Conservation (phyloP, 2,888 invertebrate genomes). For the Latrodectus hesperus region DNA sequence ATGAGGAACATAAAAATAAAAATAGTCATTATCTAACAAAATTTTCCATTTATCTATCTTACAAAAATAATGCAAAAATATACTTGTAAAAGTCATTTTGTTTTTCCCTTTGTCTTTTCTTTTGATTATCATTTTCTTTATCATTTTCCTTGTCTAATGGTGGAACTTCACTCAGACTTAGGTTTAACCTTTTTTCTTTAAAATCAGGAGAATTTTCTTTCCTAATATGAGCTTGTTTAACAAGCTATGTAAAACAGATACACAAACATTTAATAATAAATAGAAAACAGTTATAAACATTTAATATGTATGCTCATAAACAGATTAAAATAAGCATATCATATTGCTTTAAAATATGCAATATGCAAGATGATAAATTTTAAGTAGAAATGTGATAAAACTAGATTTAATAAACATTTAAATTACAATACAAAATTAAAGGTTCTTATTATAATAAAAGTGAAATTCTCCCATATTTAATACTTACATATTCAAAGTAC, state of each 20-base stretch:
- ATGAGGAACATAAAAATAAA: too few species aligned
- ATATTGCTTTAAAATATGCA: too few species aligned
- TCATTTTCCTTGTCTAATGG: constrained; percentile 67
- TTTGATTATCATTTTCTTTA: constrained; percentile 73
- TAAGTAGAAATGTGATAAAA: too few species aligned
- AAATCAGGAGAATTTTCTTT: constrained; percentile 97
- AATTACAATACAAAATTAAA: too few species aligned
- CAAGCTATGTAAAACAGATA: constrained; percentile 77
- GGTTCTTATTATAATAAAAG: too few species aligned
- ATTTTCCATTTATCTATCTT: not conserved
- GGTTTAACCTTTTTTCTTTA: constrained; percentile 94
- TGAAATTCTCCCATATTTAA: too few species aligned
- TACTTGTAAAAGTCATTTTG: constrained; percentile 30
- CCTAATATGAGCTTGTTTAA: constrained; percentile 91
- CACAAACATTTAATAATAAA: constrained; percentile 19
- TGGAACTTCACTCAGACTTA: constrained; percentile 81
- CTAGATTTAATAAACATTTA: too few species aligned
- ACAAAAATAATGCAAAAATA: not conserved
- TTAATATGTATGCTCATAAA: too few species aligned
- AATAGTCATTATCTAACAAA: not conserved
- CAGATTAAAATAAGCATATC: too few species aligned
- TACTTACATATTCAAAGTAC: too few species aligned
- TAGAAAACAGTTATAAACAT: not conserved
- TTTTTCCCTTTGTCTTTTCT: not conserved
- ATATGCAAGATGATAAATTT: too few species aligned